Conservation (phyloP, 1,140 invertebrate species). For the Ridgeia piscesae region DNA sequence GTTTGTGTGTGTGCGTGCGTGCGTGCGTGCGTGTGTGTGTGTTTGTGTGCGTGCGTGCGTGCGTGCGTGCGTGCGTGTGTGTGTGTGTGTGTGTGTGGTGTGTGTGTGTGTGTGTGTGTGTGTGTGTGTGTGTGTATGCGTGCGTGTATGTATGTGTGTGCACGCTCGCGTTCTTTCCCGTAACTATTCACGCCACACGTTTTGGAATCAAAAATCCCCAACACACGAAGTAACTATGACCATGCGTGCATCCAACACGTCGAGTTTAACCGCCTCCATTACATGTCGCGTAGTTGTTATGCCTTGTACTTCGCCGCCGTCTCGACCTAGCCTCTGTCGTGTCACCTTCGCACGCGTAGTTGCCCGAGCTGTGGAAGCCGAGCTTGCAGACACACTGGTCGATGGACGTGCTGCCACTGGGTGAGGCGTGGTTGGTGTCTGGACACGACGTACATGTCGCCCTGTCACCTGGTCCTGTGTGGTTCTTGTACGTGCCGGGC, state of each 20-base stretch:
- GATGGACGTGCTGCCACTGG: conserved; percentile 59
- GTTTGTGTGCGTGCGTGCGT: not conserved
- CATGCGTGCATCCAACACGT: not conserved
- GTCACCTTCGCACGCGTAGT: conserved; percentile 61
- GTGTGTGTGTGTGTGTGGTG: conserved; percentile 17
- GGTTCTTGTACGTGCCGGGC: conserved; percentile 57
- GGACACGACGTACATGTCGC: conserved; percentile 66
- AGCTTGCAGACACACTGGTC: conserved; percentile 66
- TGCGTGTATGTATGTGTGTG: not conserved
- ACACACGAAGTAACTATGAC: not conserved
- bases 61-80: conserved; percentile 17
- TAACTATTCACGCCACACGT: not conserved
- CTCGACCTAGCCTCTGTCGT: conserved; percentile 13
- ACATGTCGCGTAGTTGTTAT: not conserved
- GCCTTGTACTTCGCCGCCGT: conserved; percentile 32
- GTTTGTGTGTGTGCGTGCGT: too few relatives aligned
- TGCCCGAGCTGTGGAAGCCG: conserved; percentile 60
- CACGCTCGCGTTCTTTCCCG: not conserved
- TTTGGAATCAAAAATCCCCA: not conserved
- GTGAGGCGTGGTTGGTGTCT: conserved; percentile 67
- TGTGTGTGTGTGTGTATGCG: conserved; percentile 13
- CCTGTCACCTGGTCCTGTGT: conserved; percentile 60
- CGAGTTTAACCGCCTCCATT: not conserved
- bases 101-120: conserved; percentile 22
- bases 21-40: not conserved